These are phyloP conservation scores for Cephalopterus ornatus DNA, from an alignment of 2,113 vertebrate species.

Conservation along the genomic window DNA sequence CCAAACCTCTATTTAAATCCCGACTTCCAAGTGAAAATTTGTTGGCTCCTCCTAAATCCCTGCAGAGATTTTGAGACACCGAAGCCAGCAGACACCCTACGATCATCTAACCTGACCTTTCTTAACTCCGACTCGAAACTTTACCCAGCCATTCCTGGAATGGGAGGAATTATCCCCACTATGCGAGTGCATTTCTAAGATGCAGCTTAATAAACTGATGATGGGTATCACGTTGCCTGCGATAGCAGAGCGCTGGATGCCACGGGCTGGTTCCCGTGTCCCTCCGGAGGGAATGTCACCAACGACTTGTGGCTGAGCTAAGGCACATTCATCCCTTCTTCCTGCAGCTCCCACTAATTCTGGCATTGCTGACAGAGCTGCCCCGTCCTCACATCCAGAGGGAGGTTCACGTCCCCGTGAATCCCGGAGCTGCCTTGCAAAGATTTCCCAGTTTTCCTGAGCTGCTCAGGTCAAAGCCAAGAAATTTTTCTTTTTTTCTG, in stretches of 20 bases:
- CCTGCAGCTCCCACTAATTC: constrained; percentile 35
- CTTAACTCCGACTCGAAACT: constrained; percentile 49
- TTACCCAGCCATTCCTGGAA: constrained; percentile 50
- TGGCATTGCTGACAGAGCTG: too few relatives aligned
- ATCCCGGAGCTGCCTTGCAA: too few relatives aligned
- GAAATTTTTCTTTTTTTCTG: too few relatives aligned
- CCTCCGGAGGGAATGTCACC: constrained; percentile 28
- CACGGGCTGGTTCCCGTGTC: constrained; percentile 20
- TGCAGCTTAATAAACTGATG: constrained; percentile 65
- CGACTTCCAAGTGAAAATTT: constrained; percentile 61
- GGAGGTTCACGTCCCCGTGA: too few relatives aligned
- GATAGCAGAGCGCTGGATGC: constrained; percentile 22
- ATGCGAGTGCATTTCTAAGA: constrained; percentile 58
- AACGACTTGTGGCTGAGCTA: not conserved
- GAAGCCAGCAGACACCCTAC: constrained; percentile 38
- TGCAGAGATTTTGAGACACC: constrained; percentile 3
- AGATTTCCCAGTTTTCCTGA: too few relatives aligned
- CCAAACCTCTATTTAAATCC: constrained; percentile 26
- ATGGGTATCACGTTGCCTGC: constrained; percentile 37
- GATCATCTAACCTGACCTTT: constrained; percentile 54
- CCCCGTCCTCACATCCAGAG: too few relatives aligned
- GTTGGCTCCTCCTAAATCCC: constrained; percentile 65
- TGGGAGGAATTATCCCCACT: constrained; percentile 57
- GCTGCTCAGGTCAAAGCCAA: too few relatives aligned
- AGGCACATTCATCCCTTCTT: constrained; percentile 29